These are phyloP conservation scores for Coenobita brevimanus DNA, from an alignment of 1,140 invertebrate species.

Conservation along the genomic window DNA sequence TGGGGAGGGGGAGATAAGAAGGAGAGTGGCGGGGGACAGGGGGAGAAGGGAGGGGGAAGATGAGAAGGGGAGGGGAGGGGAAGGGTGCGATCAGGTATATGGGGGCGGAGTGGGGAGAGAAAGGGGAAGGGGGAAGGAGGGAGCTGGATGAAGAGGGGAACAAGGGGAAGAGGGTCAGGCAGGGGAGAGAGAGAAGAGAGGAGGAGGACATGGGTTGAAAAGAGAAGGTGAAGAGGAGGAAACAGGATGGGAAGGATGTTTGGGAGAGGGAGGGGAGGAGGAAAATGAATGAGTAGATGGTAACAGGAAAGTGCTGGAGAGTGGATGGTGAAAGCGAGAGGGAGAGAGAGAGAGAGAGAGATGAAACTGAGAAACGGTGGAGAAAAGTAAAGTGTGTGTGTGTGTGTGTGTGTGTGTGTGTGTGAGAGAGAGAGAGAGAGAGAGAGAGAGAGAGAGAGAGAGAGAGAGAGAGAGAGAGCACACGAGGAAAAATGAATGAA, in stretches of 20 bases:
- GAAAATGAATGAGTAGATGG: too few relatives aligned
- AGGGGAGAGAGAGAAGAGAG: not conserved
- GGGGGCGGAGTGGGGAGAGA: conserved; percentile 19
- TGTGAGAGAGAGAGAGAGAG: too few relatives aligned
- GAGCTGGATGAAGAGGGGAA: conserved; percentile 10
- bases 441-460: too few relatives aligned
- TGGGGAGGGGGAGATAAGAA: conserved; percentile 9
- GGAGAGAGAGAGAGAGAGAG: conserved; percentile 32
- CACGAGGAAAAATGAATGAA: too few relatives aligned
- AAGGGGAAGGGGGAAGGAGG: conserved; percentile 1
- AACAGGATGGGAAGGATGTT: not conserved
- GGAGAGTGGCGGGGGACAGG: not conserved
- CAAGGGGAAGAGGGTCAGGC: not conserved
- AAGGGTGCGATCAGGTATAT: not conserved
- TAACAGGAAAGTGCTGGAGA: too few relatives aligned
- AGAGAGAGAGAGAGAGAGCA: too few relatives aligned
- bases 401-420: too few relatives aligned
- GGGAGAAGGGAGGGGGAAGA: conserved; percentile 8
- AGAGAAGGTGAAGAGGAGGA: not conserved
- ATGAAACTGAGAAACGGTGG: not conserved
- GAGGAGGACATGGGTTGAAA: not conserved
- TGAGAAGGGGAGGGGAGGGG: not conserved
- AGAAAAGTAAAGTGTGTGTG: too few relatives aligned
- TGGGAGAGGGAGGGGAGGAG: conserved; percentile 6
- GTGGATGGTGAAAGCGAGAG: too few relatives aligned